Evolutionary conservation across 2,797 vertebrate species (phyloP).

Genomic region (Megalops cyprinoides): DNA sequence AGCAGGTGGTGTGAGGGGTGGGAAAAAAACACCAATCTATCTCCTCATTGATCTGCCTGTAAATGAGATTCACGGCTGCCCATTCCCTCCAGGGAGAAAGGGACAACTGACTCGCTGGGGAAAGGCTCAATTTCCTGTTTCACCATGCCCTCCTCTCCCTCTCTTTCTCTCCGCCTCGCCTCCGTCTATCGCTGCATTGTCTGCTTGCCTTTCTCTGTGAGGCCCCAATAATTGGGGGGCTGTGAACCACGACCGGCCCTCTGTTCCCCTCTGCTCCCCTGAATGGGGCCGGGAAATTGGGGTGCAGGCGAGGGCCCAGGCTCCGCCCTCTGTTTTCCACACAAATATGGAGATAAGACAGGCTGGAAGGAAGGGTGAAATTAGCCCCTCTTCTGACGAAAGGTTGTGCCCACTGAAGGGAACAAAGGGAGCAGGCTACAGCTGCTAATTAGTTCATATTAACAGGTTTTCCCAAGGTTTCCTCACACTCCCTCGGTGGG

Average conservation of each 20-base stretch:
- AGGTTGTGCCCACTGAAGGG: conserved; percentile 1
- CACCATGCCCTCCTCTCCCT: not conserved
- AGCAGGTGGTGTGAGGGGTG: conserved; percentile 34
- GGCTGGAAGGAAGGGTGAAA: not conserved
- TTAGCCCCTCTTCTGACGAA: conserved; percentile 1
- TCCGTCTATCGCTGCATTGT: not conserved
- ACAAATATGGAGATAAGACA: conserved; percentile 15
- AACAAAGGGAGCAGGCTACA: not conserved
- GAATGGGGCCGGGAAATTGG: not conserved
- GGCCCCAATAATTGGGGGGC: not conserved
- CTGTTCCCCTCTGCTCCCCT: not conserved
- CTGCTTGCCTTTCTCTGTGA: not conserved
- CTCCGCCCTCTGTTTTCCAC: conserved; percentile 2
- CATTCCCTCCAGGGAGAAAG: not conserved
- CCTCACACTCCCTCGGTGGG: not conserved
- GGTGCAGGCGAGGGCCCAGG: not conserved
- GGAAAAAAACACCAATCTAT: conserved; percentile 21
- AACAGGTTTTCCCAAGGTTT: not conserved
- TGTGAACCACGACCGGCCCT: not conserved
- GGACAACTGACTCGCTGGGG: not conserved
- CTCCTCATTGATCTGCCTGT: conserved; percentile 30
- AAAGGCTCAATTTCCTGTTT: not conserved
- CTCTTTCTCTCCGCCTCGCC: not conserved
- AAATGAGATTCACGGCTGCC: conserved; percentile 13
- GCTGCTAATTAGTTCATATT: conserved; percentile 18